Evolutionary conservation across 2,113 vertebrate genomes (phyloP).

Genomic region (Brachirus orientalis): DNA sequence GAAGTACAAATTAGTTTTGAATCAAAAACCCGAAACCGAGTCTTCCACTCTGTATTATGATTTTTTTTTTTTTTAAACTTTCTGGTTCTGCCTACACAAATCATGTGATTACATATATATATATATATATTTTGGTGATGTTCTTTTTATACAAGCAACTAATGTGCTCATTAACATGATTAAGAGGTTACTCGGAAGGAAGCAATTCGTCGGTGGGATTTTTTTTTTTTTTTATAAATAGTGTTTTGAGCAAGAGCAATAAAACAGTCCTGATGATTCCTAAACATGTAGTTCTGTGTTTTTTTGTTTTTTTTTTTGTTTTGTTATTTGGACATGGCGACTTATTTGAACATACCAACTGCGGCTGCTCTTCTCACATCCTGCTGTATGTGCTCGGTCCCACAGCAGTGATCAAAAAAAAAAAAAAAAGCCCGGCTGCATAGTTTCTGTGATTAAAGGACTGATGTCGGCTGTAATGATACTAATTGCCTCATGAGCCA

Average conservation of each 20-base stretch:
- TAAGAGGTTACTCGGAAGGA: slow-evolving; percentile 33
- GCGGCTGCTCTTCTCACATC: not conserved
- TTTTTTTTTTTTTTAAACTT: slow-evolving; percentile 33
- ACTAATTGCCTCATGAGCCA: slow-evolving; percentile 47
- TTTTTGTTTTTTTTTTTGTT: not conserved
- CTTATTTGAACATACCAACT: too few species aligned
- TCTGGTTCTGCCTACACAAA: slow-evolving; percentile 34
- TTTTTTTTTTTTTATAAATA: slow-evolving; percentile 27
- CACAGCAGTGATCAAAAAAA: too few species aligned
- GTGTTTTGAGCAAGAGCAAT: slow-evolving; percentile 60
- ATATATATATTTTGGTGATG: slow-evolving; percentile 30
- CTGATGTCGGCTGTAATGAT: slow-evolving; percentile 27
- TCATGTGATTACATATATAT: not conserved
- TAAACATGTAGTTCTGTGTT: not conserved
- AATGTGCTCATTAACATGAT: slow-evolving; percentile 25
- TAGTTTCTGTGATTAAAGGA: slow-evolving; percentile 59
- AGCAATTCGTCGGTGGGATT: slow-evolving; percentile 7
- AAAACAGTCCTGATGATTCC: slow-evolving; percentile 61
- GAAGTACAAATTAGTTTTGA: slow-evolving; percentile 24
- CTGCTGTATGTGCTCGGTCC: slow-evolving; percentile 8
- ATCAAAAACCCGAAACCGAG: slow-evolving; percentile 25
- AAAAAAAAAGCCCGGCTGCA: too few species aligned
- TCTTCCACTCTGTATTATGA: slow-evolving; percentile 58
- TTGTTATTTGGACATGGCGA: not conserved
- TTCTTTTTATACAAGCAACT: slow-evolving; percentile 61